A percentile compares a stretch with the other conserved stretches of the same genome.
These are phyloP conservation scores for Orbicella faveolata DNA, from an alignment of 64 coral and sea anemone genomes.

Conservation along the genomic window DNA sequence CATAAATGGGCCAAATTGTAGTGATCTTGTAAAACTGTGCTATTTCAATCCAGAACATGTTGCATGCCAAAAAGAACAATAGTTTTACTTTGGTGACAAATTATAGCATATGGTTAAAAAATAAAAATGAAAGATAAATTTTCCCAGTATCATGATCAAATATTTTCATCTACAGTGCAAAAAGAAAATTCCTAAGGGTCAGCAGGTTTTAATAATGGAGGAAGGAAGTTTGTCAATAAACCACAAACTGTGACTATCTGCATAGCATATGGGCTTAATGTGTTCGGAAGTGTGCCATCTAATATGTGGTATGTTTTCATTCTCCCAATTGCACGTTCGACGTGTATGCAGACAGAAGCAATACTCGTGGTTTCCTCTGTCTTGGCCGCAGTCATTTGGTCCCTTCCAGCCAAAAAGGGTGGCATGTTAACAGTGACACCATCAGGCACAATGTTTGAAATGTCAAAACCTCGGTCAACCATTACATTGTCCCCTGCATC, in stretches of 20 bases:
- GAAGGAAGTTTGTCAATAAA: constrained; percentile 2
- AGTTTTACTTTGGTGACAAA: too few species aligned
- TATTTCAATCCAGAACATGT: too few species aligned
- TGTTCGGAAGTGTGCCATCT: constrained; percentile 30
- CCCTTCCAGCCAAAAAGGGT: constrained; percentile 31
- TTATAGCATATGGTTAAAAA: too few species aligned
- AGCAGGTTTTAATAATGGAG: neutral
- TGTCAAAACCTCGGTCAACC: constrained; percentile 38
- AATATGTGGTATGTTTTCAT: constrained; percentile 46
- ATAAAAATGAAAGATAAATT: too few species aligned
- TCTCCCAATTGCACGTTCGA: neutral
- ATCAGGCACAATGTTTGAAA: constrained; percentile 20
- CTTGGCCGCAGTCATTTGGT: constrained; percentile 23
- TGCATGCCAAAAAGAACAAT: too few species aligned
- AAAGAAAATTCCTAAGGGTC: neutral
- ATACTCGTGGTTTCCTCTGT: constrained; percentile 29
- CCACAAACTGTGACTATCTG: constrained; percentile 31
- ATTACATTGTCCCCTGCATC: constrained; percentile 38
- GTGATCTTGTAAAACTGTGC: too few species aligned
- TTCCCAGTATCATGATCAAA: too few species aligned
- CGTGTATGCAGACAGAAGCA: constrained; percentile 38
- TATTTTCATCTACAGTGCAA: too few species aligned
- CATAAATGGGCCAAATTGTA: too few species aligned
- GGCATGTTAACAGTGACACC: constrained; percentile 35
- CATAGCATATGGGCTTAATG: neutral